phyloP scores from a whole-genome alignment of 2,888 invertebrate genomes.

The Muschampia plurimacula region DNA sequence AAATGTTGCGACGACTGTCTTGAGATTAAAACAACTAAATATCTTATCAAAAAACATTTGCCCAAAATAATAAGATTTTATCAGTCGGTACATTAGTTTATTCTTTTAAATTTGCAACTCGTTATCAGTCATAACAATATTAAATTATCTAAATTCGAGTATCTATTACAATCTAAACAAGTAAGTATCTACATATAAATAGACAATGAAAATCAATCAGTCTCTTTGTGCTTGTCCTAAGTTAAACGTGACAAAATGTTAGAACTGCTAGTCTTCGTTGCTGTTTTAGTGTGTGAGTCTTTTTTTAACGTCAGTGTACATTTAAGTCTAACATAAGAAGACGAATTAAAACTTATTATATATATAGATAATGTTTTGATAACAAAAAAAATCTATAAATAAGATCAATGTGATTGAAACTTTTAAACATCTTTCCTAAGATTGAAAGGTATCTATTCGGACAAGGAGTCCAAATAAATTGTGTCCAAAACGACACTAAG shows the following conservation, averaged over 20 bases:
- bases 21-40: slow-evolving; percentile 4
- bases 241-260: slow-evolving; percentile 42
- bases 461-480: no score
- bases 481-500: no score
- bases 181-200: not conserved
- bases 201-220: not conserved
- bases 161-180: not conserved
- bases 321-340: no score
- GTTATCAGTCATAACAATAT: slow-evolving; percentile 5
- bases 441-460: no score
- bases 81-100: slow-evolving; percentile 6
- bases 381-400: no score
- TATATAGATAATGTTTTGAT: no score
- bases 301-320: no score
- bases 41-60: slow-evolving; percentile 19
- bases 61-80: slow-evolving; percentile 14
- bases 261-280: slow-evolving; percentile 45
- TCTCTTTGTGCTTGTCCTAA: not conserved
- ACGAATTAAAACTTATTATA: no score
- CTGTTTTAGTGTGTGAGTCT: slow-evolving; percentile 50
- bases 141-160: not conserved
- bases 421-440: no score
- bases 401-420: no score
- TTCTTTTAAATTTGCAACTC: slow-evolving; percentile 13
- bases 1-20: not conserved